phyloP scores from a whole-genome alignment of 2,113 vertebrate genomes.

The Galemys pyrenaicus region DNA sequence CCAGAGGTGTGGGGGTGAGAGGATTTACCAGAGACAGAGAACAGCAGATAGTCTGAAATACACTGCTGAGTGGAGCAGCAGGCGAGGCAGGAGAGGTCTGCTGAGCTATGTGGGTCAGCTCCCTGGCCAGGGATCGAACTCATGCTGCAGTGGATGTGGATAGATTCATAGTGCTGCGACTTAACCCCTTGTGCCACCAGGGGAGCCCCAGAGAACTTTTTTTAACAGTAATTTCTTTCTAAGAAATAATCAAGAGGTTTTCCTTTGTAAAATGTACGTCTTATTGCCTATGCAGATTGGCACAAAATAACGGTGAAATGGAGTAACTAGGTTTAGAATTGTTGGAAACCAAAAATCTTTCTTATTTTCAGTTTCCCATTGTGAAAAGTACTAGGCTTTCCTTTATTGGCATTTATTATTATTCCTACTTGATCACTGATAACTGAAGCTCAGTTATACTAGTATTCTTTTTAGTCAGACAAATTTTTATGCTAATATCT shows the following conservation, averaged over 20 bases:
- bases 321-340: background rate
- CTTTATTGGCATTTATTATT: background rate
- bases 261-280: background rate
- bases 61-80: no score
- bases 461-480: background rate
- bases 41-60: no score
- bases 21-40: no score
- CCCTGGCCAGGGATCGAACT: no score
- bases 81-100: no score
- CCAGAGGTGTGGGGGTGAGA: no score
- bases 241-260: background rate
- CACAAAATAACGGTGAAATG: background rate
- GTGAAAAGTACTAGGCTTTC: background rate
- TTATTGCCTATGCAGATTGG: background rate
- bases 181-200: no score
- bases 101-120: no score
- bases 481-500: background rate
- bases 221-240: background rate
- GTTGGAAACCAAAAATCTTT: background rate
- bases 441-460: background rate
- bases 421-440: slow-evolving; percentile 1
- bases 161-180: no score
- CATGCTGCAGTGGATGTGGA: no score
- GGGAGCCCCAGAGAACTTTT: background rate
- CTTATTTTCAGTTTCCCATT: background rate